Evolutionary conservation across 2,113 vertebrate genomes (phyloP).

Genomic region (Bubo scandiacus): DNA sequence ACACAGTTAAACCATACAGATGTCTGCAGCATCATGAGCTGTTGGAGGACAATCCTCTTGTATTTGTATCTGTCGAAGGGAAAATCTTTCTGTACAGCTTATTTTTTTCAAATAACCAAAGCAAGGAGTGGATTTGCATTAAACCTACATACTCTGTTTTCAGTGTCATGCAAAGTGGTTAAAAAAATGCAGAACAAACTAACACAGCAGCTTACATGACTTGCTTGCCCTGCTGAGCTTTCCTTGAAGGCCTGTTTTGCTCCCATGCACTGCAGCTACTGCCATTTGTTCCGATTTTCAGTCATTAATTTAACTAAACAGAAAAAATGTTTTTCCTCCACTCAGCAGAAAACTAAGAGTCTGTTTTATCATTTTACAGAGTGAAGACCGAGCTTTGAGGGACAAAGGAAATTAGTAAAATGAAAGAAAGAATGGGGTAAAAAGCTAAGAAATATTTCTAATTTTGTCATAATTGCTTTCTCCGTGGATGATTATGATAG

Average conservation of each 20-base stretch:
- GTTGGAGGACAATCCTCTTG: neutral
- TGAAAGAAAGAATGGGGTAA: neutral
- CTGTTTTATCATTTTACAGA: neutral
- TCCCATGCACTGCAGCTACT: neutral
- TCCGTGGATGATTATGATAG: neutral
- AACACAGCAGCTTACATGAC: neutral
- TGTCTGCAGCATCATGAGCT: neutral
- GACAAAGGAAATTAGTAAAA: neutral
- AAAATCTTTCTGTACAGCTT: neutral
- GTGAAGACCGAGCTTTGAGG: neutral
- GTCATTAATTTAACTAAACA: neutral
- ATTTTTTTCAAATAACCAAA: neutral
- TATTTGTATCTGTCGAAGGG: neutral
- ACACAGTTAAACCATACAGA: neutral
- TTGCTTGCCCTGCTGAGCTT: neutral
- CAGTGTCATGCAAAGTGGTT: neutral
- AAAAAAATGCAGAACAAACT: neutral
- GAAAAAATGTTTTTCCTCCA: neutral
- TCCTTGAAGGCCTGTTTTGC: neutral
- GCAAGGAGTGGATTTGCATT: neutral
- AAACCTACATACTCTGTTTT: neutral
- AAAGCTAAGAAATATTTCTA: conserved; percentile 2
- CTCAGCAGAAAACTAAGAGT: neutral
- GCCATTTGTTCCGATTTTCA: neutral
- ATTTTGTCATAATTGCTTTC: conserved; percentile 43